These are phyloP conservation scores for Scaptomyza pallida DNA, from an alignment of 1,140 invertebrate genomes.

Conservation along the genomic window DNA sequence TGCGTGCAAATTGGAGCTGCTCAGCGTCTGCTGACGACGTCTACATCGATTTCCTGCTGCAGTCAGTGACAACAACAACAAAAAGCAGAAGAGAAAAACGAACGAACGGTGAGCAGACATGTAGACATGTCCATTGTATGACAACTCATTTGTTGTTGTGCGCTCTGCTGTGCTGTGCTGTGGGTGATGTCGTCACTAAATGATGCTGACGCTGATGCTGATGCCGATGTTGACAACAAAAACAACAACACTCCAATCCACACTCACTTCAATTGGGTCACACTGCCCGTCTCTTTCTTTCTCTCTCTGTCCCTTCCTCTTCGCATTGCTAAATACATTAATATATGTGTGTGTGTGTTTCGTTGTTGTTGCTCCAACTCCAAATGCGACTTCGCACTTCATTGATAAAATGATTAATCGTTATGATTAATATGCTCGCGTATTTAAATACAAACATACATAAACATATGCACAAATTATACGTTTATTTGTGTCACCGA, in stretches of 20 bases:
- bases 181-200: constrained; percentile 69
- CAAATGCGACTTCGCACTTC: constrained; percentile 62
- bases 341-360: too few species aligned
- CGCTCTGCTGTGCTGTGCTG: constrained; percentile 35
- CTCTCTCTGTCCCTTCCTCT: constrained; percentile 17
- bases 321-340: too few species aligned
- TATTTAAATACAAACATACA: not conserved
- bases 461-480: not conserved
- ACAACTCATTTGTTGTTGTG: constrained; percentile 68
- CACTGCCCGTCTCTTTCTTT: constrained; percentile 54
- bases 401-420: constrained; percentile 81
- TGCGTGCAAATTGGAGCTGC: constrained; percentile 66
- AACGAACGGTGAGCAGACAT: constrained; percentile 15
- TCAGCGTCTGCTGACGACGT: constrained; percentile 3
- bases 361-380: constrained; percentile 17
- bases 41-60: constrained; percentile 47
- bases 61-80: constrained; percentile 14
- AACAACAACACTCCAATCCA: constrained; percentile 31
- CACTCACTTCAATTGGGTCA: constrained; percentile 70
- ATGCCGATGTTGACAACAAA: constrained; percentile 1
- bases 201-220: constrained; percentile 37
- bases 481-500: constrained; percentile 48
- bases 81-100: constrained; percentile 7
- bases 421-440: constrained; percentile 55
- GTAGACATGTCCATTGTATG: constrained; percentile 42